These are phyloP conservation scores for Pseudonaja textilis DNA, from an alignment of 2,113 vertebrate species.

Conservation along the genomic window DNA sequence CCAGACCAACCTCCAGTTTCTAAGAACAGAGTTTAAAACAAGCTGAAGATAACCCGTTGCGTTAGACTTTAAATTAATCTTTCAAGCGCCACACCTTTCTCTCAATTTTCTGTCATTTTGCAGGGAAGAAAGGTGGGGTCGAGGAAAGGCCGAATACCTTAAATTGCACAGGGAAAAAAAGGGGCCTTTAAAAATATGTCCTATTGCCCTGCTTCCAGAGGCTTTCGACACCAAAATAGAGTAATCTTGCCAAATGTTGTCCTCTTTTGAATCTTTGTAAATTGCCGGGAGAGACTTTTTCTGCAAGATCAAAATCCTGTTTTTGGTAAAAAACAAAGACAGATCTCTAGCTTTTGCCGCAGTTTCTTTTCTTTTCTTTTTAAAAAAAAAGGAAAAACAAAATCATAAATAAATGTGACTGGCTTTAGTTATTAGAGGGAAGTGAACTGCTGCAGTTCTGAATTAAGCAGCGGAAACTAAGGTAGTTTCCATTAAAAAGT, in stretches of 20 bases:
- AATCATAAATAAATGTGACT: neutral
- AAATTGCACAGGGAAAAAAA: neutral
- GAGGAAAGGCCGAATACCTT: neutral
- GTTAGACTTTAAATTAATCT: neutral
- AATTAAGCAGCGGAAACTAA: neutral
- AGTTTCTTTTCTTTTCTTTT: neutral
- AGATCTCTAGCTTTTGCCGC: neutral
- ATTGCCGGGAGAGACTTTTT: neutral
- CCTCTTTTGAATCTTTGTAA: neutral
- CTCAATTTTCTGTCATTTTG: neutral
- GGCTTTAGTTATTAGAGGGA: too few relatives aligned
- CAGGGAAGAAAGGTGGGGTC: neutral
- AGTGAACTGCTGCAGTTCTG: neutral
- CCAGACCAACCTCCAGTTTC: constrained; percentile 23
- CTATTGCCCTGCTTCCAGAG: neutral
- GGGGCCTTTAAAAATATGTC: neutral
- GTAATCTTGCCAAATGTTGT: neutral
- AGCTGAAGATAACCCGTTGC: neutral
- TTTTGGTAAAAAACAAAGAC: neutral
- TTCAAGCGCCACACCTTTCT: neutral
- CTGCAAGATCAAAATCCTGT: neutral
- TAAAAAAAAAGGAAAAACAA: neutral
- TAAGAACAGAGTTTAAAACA: neutral
- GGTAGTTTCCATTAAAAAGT: neutral
- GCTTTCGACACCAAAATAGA: neutral